A percentile compares a stretch with the other conserved stretches of the same genome.
These are phyloP conservation scores for Takifugu flavidus DNA, from an alignment of 2,113 vertebrate species.

Conservation along the genomic window DNA sequence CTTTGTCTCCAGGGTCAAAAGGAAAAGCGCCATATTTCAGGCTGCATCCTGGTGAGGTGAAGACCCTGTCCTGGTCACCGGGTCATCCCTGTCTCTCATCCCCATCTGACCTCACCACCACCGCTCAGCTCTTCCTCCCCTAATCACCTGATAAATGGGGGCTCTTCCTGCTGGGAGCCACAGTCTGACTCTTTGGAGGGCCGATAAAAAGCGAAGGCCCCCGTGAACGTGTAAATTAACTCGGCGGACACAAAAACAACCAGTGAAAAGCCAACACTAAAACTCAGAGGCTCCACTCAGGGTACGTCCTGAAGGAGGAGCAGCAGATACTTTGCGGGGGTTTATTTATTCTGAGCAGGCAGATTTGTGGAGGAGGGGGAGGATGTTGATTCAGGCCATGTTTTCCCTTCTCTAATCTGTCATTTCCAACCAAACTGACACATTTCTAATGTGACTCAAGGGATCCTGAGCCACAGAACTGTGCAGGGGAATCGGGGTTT, in stretches of 20 bases:
- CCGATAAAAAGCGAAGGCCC: conserved; percentile 29
- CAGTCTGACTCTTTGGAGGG: conserved; percentile 24
- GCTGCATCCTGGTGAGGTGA: conserved; percentile 42
- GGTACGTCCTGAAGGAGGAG: conserved; percentile 35
- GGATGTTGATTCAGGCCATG: conserved; percentile 28
- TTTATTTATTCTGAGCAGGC: conserved; percentile 12
- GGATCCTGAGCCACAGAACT: conserved; percentile 35
- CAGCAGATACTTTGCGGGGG: conserved; percentile 22
- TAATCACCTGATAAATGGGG: conserved; percentile 44
- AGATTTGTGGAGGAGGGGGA: conserved; percentile 10
- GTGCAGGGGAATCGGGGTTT: conserved; percentile 46
- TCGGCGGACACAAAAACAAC: conserved; percentile 33
- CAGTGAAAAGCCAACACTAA: conserved; percentile 39
- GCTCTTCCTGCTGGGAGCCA: conserved; percentile 31
- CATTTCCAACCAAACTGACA: conserved; percentile 45
- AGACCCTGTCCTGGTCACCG: conserved; percentile 42
- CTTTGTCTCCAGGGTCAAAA: conserved; percentile 62
- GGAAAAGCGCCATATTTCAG: conserved; percentile 53
- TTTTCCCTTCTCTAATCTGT: conserved; percentile 45
- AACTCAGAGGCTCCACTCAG: conserved; percentile 13
- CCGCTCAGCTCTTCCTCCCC: conserved; percentile 12
- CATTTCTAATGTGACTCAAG: conserved; percentile 61
- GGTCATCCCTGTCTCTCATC: conserved; percentile 23
- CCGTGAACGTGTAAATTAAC: conserved; percentile 52
- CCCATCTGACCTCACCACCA: conserved; percentile 4